Evolutionary conservation across 2,888 invertebrate species (phyloP), one percentile per base, ranked within the genome.

Genomic region (Ichneumoninae sp.): DNA sequence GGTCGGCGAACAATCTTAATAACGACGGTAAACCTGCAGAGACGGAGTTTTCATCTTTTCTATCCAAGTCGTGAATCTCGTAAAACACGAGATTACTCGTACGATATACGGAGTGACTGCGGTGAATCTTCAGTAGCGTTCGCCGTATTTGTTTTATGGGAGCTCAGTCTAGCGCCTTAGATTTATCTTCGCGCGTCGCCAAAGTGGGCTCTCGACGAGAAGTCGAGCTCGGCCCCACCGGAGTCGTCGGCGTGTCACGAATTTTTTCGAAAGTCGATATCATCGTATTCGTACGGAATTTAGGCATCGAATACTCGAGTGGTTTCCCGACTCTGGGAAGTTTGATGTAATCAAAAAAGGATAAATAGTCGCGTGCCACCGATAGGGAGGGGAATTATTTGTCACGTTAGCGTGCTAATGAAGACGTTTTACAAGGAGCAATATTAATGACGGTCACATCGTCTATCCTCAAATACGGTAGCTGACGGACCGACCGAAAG

Each of bases 341-440:
- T n/a, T 77, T 57, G 57, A 57, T 30, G 60, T 3, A 30, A 77
- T 68, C 10, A 47, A 57, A 10, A 54, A 4, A 26, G 10, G 13
- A 13, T 1, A 63, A 60, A 30, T 6, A 33, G 5, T 30, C 63
- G 30, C 1, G 63, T 30, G 36, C 6, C 63, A 36, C 36, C 33
- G 36, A 36, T 65, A 52, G 30, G 54, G 52, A 57, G 30, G 50
- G 57, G 50, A 60, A 76, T 73, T 71, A 65, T 81, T 71, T 22
- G 85, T 65, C 70, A 33, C 74, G 87, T 90, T 85, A 86, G 52
- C 82, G 80, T 85, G 78, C 78, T 85, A 84, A 88, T 86, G 85
- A 76, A 77, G 83, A 87, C 80, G 26, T 70, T 78, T 84, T 81
- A 81, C 69, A 68, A 30, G 60, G 40, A 36, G 57, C 54, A 71